A percentile compares a stretch with the other conserved stretches of the same genome.
These are phyloP conservation scores for Lordiphosa clarofinis DNA, from an alignment of 1,140 invertebrate species.

Conservation along the genomic window DNA sequence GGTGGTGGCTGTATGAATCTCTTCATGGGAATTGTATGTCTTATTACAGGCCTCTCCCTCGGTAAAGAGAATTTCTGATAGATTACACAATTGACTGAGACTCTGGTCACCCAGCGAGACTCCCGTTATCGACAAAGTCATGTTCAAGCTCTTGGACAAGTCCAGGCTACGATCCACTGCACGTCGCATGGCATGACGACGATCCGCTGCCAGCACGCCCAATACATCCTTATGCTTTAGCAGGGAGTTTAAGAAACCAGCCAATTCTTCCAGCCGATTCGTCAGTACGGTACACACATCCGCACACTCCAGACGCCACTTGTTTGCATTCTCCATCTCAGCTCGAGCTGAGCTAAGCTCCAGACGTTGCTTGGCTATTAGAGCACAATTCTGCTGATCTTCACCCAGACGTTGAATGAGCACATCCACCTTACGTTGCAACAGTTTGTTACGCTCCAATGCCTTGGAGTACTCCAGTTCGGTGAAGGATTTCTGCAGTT, in stretches of 20 bases:
- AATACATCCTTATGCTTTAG: constrained; percentile 83
- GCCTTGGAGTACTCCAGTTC: constrained; percentile 60
- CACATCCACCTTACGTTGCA: constrained; percentile 70
- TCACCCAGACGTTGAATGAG: constrained; percentile 69
- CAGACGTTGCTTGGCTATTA: constrained; percentile 57
- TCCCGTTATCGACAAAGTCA: constrained; percentile 72
- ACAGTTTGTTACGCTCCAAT: constrained; percentile 64
- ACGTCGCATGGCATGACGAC: constrained; percentile 80
- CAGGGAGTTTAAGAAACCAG: constrained; percentile 86
- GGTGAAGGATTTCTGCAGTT: constrained; percentile 59
- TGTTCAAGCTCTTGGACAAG: constrained; percentile 81
- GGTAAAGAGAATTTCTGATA: constrained; percentile 79
- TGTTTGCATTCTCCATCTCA: constrained; percentile 78
- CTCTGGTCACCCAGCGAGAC: constrained; percentile 71
- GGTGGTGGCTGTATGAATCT: constrained; percentile 65
- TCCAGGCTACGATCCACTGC: constrained; percentile 82
- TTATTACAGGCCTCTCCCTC: constrained; percentile 47
- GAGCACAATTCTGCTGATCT: constrained; percentile 55
- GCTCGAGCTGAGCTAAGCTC: constrained; percentile 76
- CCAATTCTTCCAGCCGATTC: constrained; percentile 85
- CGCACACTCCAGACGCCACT: constrained; percentile 82
- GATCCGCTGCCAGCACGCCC: constrained; percentile 80
- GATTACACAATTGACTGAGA: constrained; percentile 79
- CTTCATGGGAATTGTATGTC: constrained; percentile 70
- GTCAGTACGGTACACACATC: constrained; percentile 84